A percentile compares a stretch with the other conserved stretches of the same genome.
Conservation (phyloP, 2,888 invertebrate genomes). For the Tupiocoris notatus region DNA sequence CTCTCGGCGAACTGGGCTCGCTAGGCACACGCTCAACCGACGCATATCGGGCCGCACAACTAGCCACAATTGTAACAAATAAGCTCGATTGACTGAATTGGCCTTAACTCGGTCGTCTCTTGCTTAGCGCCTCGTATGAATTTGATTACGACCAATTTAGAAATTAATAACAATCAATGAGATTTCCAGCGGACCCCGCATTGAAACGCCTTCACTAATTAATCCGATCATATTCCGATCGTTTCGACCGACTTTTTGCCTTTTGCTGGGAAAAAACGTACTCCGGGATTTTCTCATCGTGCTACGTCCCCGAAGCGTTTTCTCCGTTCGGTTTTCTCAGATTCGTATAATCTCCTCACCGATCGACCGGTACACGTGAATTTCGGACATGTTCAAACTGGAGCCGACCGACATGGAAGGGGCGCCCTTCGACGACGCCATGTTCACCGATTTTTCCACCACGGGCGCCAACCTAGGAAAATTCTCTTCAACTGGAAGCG, state of each 20-base stretch:
- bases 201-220: conserved; percentile 31
- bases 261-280: neutral
- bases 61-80: conserved; percentile 47
- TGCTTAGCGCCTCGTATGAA: conserved; percentile 48
- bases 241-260: no score
- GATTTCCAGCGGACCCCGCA: conserved; percentile 34
- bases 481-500: conserved; percentile 48
- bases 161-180: conserved; percentile 48
- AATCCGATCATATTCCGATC: neutral
- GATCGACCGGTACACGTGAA: neutral
- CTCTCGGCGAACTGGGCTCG: conserved; percentile 44
- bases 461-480: conserved; percentile 48
- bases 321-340: neutral
- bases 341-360: neutral
- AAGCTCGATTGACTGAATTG: conserved; percentile 48
- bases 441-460: conserved; percentile 68
- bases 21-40: conserved; percentile 15
- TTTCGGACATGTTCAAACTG: conserved; percentile 40
- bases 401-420: conserved; percentile 48
- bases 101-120: conserved; percentile 46
- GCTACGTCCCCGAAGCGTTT: neutral
- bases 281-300: neutral
- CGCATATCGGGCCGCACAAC: conserved; percentile 39
- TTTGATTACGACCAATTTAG: conserved; percentile 48
- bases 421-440: conserved; percentile 72